Evolutionary conservation across 2,113 vertebrate species (phyloP).

Genomic region (Oryzias curvinotus): DNA sequence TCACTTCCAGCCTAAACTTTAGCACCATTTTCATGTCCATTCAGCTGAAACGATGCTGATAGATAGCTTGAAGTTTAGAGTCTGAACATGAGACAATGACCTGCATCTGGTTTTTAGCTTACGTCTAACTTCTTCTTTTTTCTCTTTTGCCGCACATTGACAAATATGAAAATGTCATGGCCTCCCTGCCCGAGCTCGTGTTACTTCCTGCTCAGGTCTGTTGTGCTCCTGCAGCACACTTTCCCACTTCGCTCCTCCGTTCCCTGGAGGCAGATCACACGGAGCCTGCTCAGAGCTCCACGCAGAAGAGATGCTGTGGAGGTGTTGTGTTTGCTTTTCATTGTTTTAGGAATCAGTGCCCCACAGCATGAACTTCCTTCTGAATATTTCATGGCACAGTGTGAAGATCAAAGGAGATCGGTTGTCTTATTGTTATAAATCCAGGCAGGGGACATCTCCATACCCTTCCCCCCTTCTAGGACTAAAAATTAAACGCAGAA

Average conservation of each 20-base stretch:
- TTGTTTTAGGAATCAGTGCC: slow-evolving; percentile 53
- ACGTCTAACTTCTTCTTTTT: background rate
- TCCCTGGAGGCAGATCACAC: slow-evolving; percentile 30
- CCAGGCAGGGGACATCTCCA: slow-evolving; percentile 35
- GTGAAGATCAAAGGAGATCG: slow-evolving; percentile 52
- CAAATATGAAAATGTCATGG: slow-evolving; percentile 10
- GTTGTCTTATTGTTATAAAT: slow-evolving; percentile 37
- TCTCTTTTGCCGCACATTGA: background rate
- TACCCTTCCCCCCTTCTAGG: slow-evolving; percentile 15
- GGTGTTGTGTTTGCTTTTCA: slow-evolving; percentile 31
- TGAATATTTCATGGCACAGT: slow-evolving; percentile 59
- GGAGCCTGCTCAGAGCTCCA: slow-evolving; percentile 26
- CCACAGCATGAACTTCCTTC: slow-evolving; percentile 42
- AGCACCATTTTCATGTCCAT: too few relatives aligned
- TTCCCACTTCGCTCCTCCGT: slow-evolving; percentile 28
- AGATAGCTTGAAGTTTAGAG: too few relatives aligned
- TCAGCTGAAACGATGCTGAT: too few relatives aligned
- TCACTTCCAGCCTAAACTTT: too few relatives aligned
- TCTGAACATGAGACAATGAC: slow-evolving; percentile 3
- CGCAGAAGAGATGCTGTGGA: slow-evolving; percentile 15
- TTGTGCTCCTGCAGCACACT: slow-evolving; percentile 18
- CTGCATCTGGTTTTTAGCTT: slow-evolving; percentile 26
- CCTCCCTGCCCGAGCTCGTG: slow-evolving; percentile 22
- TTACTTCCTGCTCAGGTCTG: slow-evolving; percentile 33
- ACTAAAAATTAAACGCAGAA: too few relatives aligned